A percentile compares a stretch with the other conserved stretches of the same genome.
Evolutionary conservation across 1,140 invertebrate species (phyloP).

Genomic region (Drosophila bifasciata): DNA sequence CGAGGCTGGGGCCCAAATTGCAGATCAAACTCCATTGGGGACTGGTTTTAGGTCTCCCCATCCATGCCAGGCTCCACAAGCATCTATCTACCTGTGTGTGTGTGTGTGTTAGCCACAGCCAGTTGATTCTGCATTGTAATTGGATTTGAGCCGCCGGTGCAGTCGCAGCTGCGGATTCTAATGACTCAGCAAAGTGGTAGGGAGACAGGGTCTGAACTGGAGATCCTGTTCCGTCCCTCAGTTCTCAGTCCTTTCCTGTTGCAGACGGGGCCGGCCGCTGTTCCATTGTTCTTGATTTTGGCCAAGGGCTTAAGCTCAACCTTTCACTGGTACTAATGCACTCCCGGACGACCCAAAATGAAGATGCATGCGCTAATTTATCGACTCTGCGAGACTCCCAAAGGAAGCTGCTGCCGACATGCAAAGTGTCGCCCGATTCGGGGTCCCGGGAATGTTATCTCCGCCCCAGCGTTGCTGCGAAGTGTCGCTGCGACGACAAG

Average conservation of each 20-base stretch:
- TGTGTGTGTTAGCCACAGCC: slow-evolving; percentile 16
- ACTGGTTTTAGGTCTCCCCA: slow-evolving; percentile 16
- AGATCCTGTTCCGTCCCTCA: background rate
- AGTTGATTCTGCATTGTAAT: slow-evolving; percentile 71
- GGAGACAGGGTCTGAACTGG: slow-evolving; percentile 2
- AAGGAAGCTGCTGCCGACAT: slow-evolving; percentile 34
- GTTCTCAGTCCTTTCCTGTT: slow-evolving; percentile 3
- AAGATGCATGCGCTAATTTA: slow-evolving; percentile 70
- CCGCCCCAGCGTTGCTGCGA: slow-evolving; percentile 40
- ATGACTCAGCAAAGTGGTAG: slow-evolving; percentile 63
- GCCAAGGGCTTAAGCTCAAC: slow-evolving; percentile 5
- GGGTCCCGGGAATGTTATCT: slow-evolving; percentile 51
- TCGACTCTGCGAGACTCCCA: slow-evolving; percentile 28
- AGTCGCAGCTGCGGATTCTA: slow-evolving; percentile 72
- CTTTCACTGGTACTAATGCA: slow-evolving; percentile 61
- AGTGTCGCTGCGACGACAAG: slow-evolving; percentile 58
- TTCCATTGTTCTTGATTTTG: slow-evolving; percentile 50
- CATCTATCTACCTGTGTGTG: slow-evolving; percentile 3
- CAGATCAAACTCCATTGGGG: slow-evolving; percentile 30
- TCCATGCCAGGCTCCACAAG: background rate
- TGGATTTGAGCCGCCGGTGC: slow-evolving; percentile 75
- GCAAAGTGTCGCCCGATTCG: slow-evolving; percentile 57
- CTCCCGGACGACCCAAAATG: slow-evolving; percentile 43
- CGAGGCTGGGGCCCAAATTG: slow-evolving; percentile 44
- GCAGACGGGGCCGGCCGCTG: slow-evolving; percentile 10